Conservation (phyloP, 2,113 vertebrate genomes). For the Apeltes quadracus region DNA sequence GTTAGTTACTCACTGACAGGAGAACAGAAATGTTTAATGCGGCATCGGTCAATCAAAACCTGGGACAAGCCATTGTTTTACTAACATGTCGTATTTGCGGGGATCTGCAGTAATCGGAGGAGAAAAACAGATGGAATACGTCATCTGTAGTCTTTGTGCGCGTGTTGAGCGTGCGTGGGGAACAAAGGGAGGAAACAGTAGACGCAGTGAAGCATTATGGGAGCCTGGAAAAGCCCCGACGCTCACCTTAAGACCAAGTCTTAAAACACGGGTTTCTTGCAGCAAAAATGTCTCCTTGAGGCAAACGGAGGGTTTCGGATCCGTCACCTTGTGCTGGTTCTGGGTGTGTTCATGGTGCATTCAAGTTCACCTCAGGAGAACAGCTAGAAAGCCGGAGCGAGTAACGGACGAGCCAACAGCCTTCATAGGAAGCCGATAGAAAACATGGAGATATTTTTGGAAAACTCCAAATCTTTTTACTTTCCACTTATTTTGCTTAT, state of each 20-base stretch:
- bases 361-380: neutral
- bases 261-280: neutral
- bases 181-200: neutral
- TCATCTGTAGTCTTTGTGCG: neutral
- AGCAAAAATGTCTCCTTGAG: neutral
- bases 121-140: neutral
- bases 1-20: too few relatives aligned
- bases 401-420: too few relatives aligned
- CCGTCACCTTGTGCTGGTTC: neutral
- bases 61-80: too few relatives aligned
- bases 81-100: too few relatives aligned
- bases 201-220: neutral
- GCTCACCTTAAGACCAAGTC: neutral
- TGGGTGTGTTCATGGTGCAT: neutral
- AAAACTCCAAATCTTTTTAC: neutral
- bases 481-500: neutral
- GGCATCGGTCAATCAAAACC: too few relatives aligned
- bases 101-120: neutral
- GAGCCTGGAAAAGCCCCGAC: neutral
- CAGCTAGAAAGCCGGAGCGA: conserved; percentile 6
- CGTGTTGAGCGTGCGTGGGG: neutral
- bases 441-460: too few relatives aligned
- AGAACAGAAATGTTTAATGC: too few relatives aligned
- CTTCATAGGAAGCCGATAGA: neutral
- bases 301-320: neutral